Conservation (phyloP, 2,797 vertebrate species). For the Oreortyx pictus region DNA sequence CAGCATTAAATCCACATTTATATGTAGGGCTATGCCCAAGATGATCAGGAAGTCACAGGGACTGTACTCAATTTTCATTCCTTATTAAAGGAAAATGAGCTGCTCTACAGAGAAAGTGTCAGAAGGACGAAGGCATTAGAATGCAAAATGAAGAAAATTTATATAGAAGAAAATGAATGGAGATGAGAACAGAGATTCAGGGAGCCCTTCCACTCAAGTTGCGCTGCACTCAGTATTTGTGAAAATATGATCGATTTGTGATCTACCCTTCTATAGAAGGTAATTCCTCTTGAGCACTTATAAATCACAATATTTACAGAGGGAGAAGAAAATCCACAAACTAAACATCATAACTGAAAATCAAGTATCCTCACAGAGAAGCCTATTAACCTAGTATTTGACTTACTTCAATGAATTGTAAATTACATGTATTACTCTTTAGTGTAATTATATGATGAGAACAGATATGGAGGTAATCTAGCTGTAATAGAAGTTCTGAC, state of each 20-base stretch:
- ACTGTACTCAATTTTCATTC: slow-evolving; percentile 33
- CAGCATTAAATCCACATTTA: slow-evolving; percentile 69
- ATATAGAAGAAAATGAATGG: not conserved
- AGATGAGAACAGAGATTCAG: not conserved
- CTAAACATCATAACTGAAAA: not conserved
- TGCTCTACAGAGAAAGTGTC: slow-evolving; percentile 1
- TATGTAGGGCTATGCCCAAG: slow-evolving; percentile 22
- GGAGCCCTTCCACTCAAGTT: not conserved
- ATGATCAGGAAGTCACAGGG: slow-evolving; percentile 29
- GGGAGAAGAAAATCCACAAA: not conserved
- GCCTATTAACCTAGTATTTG: not conserved
- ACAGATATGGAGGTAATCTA: not conserved
- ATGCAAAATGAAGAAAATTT: not conserved
- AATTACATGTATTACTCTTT: not conserved
- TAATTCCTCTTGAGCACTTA: not conserved
- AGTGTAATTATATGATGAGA: not conserved
- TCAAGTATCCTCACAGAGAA: not conserved
- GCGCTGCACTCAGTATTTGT: not conserved
- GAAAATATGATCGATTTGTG: not conserved
- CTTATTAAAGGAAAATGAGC: not conserved
- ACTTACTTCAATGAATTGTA: not conserved
- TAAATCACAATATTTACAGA: not conserved
- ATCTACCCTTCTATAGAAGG: not conserved
- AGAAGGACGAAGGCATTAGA: slow-evolving; percentile 50
- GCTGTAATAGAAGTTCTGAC: not conserved